Evolutionary conservation across 1,140 invertebrate species (phyloP).

Genomic region (Helicoverpa armigera): DNA sequence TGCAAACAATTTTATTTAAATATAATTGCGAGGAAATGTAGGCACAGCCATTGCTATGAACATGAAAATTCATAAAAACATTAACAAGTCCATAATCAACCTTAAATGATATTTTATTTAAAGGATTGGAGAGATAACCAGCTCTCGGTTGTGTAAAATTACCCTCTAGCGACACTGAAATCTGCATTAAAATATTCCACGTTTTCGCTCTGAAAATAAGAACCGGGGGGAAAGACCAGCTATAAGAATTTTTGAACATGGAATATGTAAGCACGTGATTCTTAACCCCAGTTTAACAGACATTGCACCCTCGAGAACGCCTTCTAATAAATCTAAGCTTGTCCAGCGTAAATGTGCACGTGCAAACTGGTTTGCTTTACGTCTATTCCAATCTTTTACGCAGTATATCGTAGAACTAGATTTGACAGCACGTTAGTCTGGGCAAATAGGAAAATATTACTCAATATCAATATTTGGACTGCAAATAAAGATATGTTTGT

Average conservation of each 20-base stretch:
- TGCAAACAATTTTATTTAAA: conserved; percentile 17
- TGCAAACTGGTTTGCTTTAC: conserved; percentile 28
- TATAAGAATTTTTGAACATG: neutral
- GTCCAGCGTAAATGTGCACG: conserved; percentile 12
- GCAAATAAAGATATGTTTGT: neutral
- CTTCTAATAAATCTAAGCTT: conserved; percentile 19
- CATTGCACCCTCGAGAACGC: conserved; percentile 2
- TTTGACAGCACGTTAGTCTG: conserved; percentile 1
- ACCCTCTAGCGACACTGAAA: neutral
- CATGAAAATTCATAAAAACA: conserved; percentile 7
- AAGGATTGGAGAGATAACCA: neutral
- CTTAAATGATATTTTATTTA: neutral
- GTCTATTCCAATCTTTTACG: conserved; percentile 27
- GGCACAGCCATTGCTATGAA: neutral
- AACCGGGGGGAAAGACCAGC: neutral
- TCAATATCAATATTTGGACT: neutral
- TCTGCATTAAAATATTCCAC: neutral
- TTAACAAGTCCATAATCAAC: neutral
- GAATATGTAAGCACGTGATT: neutral
- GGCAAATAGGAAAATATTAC: neutral
- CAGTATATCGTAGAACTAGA: neutral
- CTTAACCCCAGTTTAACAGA: neutral
- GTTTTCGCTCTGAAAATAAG: neutral
- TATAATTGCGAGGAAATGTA: neutral
- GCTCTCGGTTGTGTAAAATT: neutral